Conservation (phyloP, 1,140 invertebrate genomes). For the Zaprionus ornatus region DNA sequence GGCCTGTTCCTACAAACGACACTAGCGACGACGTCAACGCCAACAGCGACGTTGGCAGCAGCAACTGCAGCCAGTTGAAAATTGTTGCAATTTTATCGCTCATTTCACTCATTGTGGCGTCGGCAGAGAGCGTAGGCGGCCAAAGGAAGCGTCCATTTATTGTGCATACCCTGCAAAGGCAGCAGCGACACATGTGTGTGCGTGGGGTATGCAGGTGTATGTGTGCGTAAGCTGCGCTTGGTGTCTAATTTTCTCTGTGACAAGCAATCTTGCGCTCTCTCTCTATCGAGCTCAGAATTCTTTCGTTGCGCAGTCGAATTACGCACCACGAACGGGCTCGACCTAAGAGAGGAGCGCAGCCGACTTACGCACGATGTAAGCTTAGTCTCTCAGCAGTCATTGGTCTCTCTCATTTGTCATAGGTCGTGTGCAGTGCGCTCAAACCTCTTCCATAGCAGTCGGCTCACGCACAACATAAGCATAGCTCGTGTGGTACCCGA, state of each 20-base stretch:
- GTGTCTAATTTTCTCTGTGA: too few species aligned
- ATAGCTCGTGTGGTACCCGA: too few species aligned
- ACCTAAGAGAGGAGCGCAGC: too few species aligned
- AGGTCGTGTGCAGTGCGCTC: too few species aligned
- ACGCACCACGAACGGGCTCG: not conserved
- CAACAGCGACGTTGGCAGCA: conserved; percentile 3
- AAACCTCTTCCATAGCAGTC: too few species aligned
- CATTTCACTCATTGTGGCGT: conserved; percentile 68
- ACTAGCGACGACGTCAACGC: not conserved
- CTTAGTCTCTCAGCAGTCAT: too few species aligned
- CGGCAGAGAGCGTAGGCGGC: conserved; percentile 7
- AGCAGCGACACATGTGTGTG: not conserved
- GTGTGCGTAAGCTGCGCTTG: not conserved
- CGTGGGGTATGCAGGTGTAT: not conserved
- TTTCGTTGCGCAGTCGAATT: not conserved
- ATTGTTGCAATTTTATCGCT: conserved; percentile 82
- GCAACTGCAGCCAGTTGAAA: conserved; percentile 52
- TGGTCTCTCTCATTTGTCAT: too few species aligned
- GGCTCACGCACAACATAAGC: too few species aligned
- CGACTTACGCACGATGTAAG: too few species aligned
- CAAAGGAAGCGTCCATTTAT: conserved; percentile 26
- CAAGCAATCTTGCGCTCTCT: too few species aligned
- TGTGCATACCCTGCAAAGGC: conserved; percentile 13
- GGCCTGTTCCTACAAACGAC: not conserved
- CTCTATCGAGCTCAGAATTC: too few species aligned